Evolutionary conservation across 2,888 invertebrate species (phyloP).

Genomic region (Allolobophora icterica): DNA sequence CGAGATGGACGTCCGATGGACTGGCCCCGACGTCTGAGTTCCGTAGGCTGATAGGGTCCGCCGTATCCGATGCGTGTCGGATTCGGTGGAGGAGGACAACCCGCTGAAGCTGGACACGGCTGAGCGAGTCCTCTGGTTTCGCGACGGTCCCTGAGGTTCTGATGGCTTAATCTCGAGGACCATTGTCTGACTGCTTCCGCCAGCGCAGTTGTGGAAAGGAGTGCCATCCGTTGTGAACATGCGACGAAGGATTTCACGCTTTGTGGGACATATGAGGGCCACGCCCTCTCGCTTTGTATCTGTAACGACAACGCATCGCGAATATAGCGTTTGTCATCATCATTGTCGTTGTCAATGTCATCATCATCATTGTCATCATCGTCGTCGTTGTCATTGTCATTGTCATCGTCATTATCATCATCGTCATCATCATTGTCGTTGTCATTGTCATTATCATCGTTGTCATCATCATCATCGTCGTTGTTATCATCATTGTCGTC

Average conservation of each 20-base stretch:
- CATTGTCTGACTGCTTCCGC: background rate
- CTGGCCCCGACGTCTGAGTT: background rate
- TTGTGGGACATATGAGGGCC: background rate
- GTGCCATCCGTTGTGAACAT: background rate
- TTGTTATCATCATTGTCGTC: constrained; percentile 26
- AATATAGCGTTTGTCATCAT: background rate
- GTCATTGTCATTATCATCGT: constrained; percentile 34
- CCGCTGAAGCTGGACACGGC: constrained; percentile 1
- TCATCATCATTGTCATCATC: background rate
- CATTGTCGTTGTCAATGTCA: background rate
- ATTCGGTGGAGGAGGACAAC: background rate
- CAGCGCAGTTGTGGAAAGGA: background rate
- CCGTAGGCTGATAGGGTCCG: constrained; percentile 7
- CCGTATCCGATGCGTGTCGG: background rate
- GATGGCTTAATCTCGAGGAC: background rate
- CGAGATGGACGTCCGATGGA: constrained; percentile 5
- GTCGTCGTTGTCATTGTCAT: background rate
- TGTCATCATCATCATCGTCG: constrained; percentile 36
- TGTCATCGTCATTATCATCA: background rate
- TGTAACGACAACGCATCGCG: background rate
- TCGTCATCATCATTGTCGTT: constrained; percentile 33
- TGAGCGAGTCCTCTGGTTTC: background rate
- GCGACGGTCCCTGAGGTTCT: background rate
- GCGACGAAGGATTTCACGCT: constrained; percentile 1
- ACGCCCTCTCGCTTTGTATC: constrained; percentile 6